phyloP scores from a whole-genome alignment of 2,113 vertebrate genomes.

The Lepus timidus region DNA sequence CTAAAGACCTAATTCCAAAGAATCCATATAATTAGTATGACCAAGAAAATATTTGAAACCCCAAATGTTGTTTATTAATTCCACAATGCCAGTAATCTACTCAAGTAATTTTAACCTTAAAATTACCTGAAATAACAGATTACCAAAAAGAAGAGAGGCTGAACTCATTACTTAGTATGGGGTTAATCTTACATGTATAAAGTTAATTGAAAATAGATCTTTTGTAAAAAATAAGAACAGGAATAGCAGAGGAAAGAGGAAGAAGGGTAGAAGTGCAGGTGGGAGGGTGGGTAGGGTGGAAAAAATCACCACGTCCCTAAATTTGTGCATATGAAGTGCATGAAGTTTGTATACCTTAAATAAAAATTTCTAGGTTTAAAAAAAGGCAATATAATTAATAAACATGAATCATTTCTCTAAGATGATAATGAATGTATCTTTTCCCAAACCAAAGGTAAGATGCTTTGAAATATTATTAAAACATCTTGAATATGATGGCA shows the following conservation, averaged over 20 bases:
- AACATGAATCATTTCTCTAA: conserved; percentile 36
- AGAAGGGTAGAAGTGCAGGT: background rate
- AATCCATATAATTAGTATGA: conserved; percentile 47
- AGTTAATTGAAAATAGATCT: too few species aligned
- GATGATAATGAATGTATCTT: background rate
- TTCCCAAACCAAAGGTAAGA: conserved; percentile 52
- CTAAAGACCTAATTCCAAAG: conserved; percentile 16
- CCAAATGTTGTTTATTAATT: conserved; percentile 33
- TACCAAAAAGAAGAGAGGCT: conserved; percentile 37
- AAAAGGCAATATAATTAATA: background rate
- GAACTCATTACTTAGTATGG: too few species aligned
- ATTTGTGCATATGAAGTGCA: too few species aligned
- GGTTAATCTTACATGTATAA: too few species aligned
- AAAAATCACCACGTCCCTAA: too few species aligned
- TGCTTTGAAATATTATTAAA: conserved; percentile 17
- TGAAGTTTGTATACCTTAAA: too few species aligned
- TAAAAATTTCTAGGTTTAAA: too few species aligned
- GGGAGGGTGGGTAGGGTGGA: too few species aligned
- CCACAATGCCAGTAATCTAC: conserved; percentile 15
- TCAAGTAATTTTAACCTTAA: conserved; percentile 32
- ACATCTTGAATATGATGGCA: background rate
- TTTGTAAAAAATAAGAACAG: too few species aligned
- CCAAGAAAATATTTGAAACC: conserved; percentile 25
- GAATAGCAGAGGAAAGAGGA: too few species aligned
- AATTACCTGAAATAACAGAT: conserved; percentile 25